Evolutionary conservation across 2,888 invertebrate genomes (phyloP).

Genomic region (Seira musarum): DNA sequence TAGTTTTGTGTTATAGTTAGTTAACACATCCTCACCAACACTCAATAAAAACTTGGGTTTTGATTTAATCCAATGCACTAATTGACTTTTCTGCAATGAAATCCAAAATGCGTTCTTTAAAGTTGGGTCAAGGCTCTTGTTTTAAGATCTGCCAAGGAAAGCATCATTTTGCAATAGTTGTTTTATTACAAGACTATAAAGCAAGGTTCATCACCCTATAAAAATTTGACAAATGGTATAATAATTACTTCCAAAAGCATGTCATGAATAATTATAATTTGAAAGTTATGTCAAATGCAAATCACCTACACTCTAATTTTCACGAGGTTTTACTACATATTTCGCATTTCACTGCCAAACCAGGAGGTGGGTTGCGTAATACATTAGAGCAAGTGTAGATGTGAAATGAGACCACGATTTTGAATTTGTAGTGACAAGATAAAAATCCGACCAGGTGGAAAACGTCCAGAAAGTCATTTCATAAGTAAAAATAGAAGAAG

Average conservation of each 20-base stretch:
- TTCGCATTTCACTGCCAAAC: too few species aligned
- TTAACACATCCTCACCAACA: background rate
- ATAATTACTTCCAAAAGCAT: slow-evolving; percentile 1
- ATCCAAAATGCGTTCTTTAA: too few species aligned
- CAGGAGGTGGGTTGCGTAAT: too few species aligned
- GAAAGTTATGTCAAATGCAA: background rate
- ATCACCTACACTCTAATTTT: background rate
- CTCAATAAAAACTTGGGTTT: background rate
- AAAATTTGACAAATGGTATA: background rate
- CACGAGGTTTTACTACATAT: too few species aligned
- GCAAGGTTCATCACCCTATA: background rate
- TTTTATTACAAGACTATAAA: background rate
- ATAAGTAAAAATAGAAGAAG: too few species aligned
- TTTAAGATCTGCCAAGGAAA: background rate
- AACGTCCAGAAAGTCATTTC: too few species aligned
- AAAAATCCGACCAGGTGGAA: too few species aligned
- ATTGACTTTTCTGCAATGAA: background rate
- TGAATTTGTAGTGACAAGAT: too few species aligned
- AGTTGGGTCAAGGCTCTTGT: background rate
- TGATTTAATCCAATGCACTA: background rate
- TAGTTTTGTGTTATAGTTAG: background rate
- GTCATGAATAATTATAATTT: slow-evolving; percentile 1
- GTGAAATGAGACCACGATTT: too few species aligned
- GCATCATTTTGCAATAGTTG: background rate
- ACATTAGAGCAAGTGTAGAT: too few species aligned